phyloP scores from a whole-genome alignment of 2,888 invertebrate genomes.

The Sepiola atlantica region DNA sequence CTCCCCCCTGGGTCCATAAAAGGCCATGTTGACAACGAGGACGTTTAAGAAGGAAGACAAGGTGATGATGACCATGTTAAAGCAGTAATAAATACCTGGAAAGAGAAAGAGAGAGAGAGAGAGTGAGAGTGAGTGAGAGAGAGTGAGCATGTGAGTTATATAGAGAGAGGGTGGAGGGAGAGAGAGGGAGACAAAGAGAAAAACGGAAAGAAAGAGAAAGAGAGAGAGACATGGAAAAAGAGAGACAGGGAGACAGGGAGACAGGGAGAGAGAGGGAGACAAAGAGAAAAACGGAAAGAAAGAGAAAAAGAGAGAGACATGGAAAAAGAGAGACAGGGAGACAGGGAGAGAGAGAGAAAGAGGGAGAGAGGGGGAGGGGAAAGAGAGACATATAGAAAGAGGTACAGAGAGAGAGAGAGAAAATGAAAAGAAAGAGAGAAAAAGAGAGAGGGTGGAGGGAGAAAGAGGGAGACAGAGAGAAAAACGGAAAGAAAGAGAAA shows the following conservation, averaged over 20 bases:
- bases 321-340: not conserved
- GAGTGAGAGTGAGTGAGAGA: not conserved
- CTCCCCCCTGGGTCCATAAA: constrained; percentile 71
- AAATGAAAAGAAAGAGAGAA: not conserved
- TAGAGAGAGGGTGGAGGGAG: not conserved
- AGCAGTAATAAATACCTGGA: constrained; percentile 74
- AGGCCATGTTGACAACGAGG: constrained; percentile 74
- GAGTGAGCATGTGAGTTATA: no score
- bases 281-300: not conserved
- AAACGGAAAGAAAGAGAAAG: not conserved
- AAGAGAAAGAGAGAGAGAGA: constrained; percentile 43
- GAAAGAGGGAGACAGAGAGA: no score
- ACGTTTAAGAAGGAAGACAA: constrained; percentile 74
- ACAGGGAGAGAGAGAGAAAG: no score
- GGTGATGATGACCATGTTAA: constrained; percentile 75
- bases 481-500: no score
- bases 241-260: not conserved
- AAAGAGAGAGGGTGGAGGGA: not conserved
- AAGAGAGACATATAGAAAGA: not conserved
- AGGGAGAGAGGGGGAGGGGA: not conserved
- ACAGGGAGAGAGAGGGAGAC: not conserved
- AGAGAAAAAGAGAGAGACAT: not conserved
- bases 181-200: not conserved
- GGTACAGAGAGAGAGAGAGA: fast-evolving
- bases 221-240: not conserved